Evolutionary conservation across 2,888 invertebrate species (phyloP).

Genomic region (Orchestes rusci): DNA sequence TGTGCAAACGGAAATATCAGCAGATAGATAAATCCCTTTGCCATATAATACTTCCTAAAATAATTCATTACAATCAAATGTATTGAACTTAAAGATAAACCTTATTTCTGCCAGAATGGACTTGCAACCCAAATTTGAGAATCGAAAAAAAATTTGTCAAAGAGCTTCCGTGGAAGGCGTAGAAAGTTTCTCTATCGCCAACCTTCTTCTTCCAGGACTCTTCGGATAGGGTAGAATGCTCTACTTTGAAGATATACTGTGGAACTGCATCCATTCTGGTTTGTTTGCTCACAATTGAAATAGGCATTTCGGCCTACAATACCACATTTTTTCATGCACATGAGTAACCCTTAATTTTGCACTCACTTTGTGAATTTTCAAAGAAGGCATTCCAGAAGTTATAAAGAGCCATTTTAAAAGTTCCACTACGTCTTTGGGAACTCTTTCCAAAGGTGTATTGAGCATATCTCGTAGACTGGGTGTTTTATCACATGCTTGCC

Average conservation of each 20-base stretch:
- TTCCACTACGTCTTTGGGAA: constrained; percentile 48
- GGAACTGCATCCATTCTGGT: constrained; percentile 40
- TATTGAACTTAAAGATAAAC: constrained; percentile 17
- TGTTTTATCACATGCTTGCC: constrained; percentile 30
- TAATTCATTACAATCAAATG: neutral
- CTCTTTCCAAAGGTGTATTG: constrained; percentile 23
- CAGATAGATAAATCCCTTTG: constrained; percentile 68
- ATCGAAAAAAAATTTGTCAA: constrained; percentile 78
- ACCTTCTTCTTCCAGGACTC: constrained; percentile 53
- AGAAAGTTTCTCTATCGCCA: constrained; percentile 50
- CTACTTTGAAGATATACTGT: constrained; percentile 63
- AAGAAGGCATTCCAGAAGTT: constrained; percentile 54
- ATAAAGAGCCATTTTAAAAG: constrained; percentile 62
- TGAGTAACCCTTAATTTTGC: neutral
- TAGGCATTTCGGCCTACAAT: constrained; percentile 27
- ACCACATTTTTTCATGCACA: neutral
- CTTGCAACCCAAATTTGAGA: constrained; percentile 67
- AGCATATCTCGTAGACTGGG: constrained; percentile 29
- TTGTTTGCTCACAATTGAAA: constrained; percentile 24
- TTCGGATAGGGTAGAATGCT: constrained; percentile 50
- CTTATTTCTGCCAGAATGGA: constrained; percentile 50
- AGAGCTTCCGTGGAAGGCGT: constrained; percentile 73
- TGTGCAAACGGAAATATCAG: constrained; percentile 64
- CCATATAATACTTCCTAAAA: constrained; percentile 58
- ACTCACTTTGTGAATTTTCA: too few species aligned